Base-by-base conservation (phyloP, 2,888 invertebrate genomes). In the Erebia ligea region DNA sequence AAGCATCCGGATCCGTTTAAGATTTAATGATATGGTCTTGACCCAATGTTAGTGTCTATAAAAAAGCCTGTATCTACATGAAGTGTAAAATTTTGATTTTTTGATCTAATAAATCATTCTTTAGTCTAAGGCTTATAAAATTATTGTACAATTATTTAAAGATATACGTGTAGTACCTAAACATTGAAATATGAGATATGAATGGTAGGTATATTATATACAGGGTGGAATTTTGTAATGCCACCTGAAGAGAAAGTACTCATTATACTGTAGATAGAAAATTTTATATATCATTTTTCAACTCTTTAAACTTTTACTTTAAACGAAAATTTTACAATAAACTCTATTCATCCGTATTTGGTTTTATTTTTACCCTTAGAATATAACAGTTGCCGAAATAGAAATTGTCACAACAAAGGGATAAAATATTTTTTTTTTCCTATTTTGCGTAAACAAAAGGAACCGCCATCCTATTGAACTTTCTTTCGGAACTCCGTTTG, bases 401-500 rank as follows among this genome's bases (percentile, higher is more conserved):
- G 56, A 42, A 50, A 63, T 54, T 42, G 50, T 54, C 69, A 40
- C 42, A 67, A 42, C 19, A 67, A 40, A 45, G 48, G 50, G 4
- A 17, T 34, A 61, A 19, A 34, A 25, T 34, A 45, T 13, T 6
- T 45, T 45, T 21, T 21, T 62, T 56, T 42, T 62, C 15, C 11
- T 58, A 56, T 68, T 71, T 71, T 72, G 70, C 68, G 67, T 69
- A 66, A 72, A 68, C 61, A 59, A 68, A 61, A 48, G 45, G 61
- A 59, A 66, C 70, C 69, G 64, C 63, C 68, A 67, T 57, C 25
- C 34, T 64, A 25, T 68, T 52, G 10, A 68, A 73, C 73, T 76
- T 76, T 74, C 76, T 76, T 72, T 75, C 70, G 70, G 70, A 40
- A 62, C 63, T 42, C 11, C 25, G 68, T 75, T 76, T 75, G 66